Percentiles rank a stretch among this genome's conserved stretches.
phyloP scores from a whole-genome alignment of 64 coral and sea anemone species.

The Porites lutea region DNA sequence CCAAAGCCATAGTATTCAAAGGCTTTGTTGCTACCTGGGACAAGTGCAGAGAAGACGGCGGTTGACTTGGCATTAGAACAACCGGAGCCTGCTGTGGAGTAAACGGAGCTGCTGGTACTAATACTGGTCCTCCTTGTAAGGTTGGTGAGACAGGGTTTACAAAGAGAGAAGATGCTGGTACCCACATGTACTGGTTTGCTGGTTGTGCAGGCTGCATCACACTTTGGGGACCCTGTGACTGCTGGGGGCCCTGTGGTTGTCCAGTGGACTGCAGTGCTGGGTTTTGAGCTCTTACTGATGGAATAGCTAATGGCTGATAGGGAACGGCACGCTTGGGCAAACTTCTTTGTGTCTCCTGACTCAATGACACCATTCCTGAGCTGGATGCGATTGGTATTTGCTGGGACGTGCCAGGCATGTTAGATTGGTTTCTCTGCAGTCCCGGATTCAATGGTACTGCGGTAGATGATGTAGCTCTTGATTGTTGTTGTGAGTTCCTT shows the following conservation, averaged over 20 bases:
- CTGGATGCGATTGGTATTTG: not conserved
- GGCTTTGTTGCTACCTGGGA: not conserved
- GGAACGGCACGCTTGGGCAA: not conserved
- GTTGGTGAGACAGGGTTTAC: constrained; percentile 10
- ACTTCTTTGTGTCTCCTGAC: not conserved
- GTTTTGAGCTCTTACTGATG: not conserved
- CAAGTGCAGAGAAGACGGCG: not conserved
- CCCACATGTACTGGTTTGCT: constrained; percentile 22
- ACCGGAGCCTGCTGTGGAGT: not conserved
- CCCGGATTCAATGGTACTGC: not conserved
- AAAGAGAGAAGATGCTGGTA: not conserved
- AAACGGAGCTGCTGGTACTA: not conserved
- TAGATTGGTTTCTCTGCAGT: too few relatives aligned
- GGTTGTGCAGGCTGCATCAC: not conserved
- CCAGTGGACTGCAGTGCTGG: not conserved
- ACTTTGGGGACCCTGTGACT: not conserved
- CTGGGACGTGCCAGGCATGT: not conserved
- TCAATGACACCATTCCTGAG: not conserved
- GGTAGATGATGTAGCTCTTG: not conserved
- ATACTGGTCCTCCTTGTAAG: constrained; percentile 12
- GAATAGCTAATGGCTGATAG: not conserved
- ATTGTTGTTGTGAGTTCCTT: not conserved
- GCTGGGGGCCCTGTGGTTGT: not conserved
- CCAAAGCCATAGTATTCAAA: not conserved
- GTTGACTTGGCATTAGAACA: not conserved